Evolutionary conservation across 92 coral and sea anemone genomes (phyloP), one percentile per base, ranked within the genome.

Genomic region (Zoanthus sociatus): DNA sequence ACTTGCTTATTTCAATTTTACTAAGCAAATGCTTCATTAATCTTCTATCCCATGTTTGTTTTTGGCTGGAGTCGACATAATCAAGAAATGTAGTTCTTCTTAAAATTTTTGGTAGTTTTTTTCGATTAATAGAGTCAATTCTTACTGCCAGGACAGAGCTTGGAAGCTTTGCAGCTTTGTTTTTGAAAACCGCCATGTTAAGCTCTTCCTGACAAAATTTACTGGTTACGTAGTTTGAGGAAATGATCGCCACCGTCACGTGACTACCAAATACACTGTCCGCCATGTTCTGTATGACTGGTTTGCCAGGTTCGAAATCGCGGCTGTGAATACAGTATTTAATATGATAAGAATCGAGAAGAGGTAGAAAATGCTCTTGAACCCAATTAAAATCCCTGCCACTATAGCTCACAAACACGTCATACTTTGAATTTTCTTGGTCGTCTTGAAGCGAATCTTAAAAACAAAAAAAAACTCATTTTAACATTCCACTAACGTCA

Each of bases 191-290:
- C 17, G 92, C 92, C 92, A 90, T 90, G 47, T 69, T 78, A 21
- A 90, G 66, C 78, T 90, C 92, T 53, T 85, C 92, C 32, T 82
- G 89, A 58, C 89, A 89, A 64, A 89, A 85, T 54, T 78, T 89
- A 44, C 92, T 89, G 53, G 89, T 87, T 33, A 89, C 70, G 74
- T 89, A 89, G 45, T 85, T 78, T 54, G 87, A 54, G 21, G 92
- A 89, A 48, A 89, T 61, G 78, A 89, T 89, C 46, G 87, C 87
- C 78, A 89, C 21, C 5, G 87, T 87, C 63, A 84, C 78, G 21
- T 33, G 82, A 37, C 83, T 78, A 0, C 83, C 55, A 9, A 78
- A 78, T 11, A 78, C 83, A 31, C 83, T 78, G 71, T 78, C 83
- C 12, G 83, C 83, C 83, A 78, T 78, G 53, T 78, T 78, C 31